Evolutionary conservation across 1,140 invertebrate genomes (phyloP), one percentile per base, ranked within the genome.

Genomic region (Andricus grossulariae): DNA sequence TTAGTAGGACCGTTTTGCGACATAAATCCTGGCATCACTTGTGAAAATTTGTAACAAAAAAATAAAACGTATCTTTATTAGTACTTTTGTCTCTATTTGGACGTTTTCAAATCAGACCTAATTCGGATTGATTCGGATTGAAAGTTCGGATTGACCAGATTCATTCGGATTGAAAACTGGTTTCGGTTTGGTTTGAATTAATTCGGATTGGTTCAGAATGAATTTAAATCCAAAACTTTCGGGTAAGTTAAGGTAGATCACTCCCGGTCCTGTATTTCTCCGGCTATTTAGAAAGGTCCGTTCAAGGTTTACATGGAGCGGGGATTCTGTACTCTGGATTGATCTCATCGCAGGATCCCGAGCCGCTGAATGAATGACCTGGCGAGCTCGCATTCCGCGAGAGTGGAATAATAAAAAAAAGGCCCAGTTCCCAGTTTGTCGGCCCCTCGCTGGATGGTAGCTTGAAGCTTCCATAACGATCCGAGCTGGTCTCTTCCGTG

Each of bases 361-460:
- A 74, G 80, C 77, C 77, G 83, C 75, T 84, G 84, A 88, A 86
- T 87, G 87, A 87, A 87, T 87, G 87, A 82, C 82, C 80, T 72
- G 83, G 77, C 80, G 72, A 78, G 81, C 83, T 82, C 78, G 77
- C 77, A 80, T 82, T 82, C 83, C 80, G 75, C 66, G 76, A 79
- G 77, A 83, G 80, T 77, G 79, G 82, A 80, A 83, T 76, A 72
- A 81, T 75, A 83, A 81, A 83, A 78, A n/a, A 86, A 83, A 49
- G 70, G 51, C 74, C 45, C 32, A 45, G 60, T 54, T 21, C 13
- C 21, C 18, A 66, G 73, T 50, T 13, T 19, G 49, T 32, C 50
- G 50, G 18, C 51, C 39, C 54, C 10, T 39, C 39, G 25, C 25
- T 51, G 21, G 39, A 71, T 54, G 25, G 13, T 21, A 71, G 75